phyloP scores from a whole-genome alignment of 37 sponge, comb jelly and placozoan genomes.

The Aplysina aerophoba region DNA sequence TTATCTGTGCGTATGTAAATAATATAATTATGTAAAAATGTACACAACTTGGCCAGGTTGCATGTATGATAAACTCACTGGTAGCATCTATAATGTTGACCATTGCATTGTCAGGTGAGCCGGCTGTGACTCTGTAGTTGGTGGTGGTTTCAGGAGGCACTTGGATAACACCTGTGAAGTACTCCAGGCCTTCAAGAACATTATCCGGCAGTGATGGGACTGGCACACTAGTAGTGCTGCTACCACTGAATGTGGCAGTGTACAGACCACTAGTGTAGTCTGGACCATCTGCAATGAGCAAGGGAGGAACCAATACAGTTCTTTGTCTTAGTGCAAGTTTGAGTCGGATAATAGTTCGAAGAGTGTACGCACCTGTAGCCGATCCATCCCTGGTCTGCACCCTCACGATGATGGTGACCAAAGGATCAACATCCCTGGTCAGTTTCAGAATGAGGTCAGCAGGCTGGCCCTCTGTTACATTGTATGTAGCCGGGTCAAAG shows the following conservation, averaged over 20 bases:
- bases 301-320: background rate
- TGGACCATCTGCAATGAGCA: background rate
- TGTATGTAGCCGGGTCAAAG: background rate
- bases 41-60: too few species aligned
- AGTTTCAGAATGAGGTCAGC: background rate
- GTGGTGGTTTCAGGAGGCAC: background rate
- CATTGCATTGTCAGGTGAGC: background rate
- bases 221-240: background rate
- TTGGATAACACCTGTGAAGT: background rate
- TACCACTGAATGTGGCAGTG: constrained; percentile 3
- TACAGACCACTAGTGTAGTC: background rate
- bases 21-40: too few species aligned
- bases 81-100: constrained; percentile 3
- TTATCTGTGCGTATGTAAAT: too few species aligned
- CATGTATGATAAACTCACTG: constrained; percentile 27
- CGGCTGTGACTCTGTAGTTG: background rate
- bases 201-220: background rate
- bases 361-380: background rate
- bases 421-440: background rate
- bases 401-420: background rate
- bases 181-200: background rate
- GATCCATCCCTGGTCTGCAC: background rate
- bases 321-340: too few species aligned
- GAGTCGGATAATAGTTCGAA: too few species aligned
- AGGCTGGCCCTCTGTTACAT: background rate